Evolutionary conservation across 2,888 invertebrate species (phyloP).

Genomic region (Sinopyrophorus schimmeli): DNA sequence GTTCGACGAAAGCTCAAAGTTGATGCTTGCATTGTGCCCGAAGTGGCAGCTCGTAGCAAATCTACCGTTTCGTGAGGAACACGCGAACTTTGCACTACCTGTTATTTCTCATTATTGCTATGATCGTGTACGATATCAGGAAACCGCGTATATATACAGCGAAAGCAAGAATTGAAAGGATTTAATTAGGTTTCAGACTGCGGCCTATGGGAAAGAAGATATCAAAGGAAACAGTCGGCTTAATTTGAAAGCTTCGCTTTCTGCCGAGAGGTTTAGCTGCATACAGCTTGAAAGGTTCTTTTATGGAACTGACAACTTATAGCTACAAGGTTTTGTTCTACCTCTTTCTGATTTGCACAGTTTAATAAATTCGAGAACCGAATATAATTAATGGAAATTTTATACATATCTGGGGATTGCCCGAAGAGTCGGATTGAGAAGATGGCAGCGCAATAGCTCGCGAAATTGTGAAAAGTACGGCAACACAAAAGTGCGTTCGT

Average conservation of each 20-base stretch:
- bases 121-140: constrained; percentile 12
- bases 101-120: constrained; percentile 19
- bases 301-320: constrained; percentile 25
- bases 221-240: constrained; percentile 31
- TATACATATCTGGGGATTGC: too few relatives aligned
- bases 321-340: constrained; percentile 11
- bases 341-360: constrained; percentile 1
- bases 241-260: constrained; percentile 30
- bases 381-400: too few relatives aligned
- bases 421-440: too few relatives aligned
- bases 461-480: too few relatives aligned
- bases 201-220: constrained; percentile 30
- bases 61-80: constrained; percentile 7
- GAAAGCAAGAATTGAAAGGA: constrained; percentile 26
- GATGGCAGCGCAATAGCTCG: too few relatives aligned
- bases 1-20: constrained; percentile 2
- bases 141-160: not conserved
- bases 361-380: too few relatives aligned
- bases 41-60: not conserved
- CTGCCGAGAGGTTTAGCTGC: constrained; percentile 23
- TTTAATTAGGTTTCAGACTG: constrained; percentile 30
- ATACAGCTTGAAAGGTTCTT: constrained; percentile 20
- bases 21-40: constrained; percentile 3
- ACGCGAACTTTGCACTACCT: constrained; percentile 7
- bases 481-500: too few relatives aligned